Evolutionary conservation across 2,797 vertebrate genomes (phyloP).

Genomic region (Tapirus indicus): DNA sequence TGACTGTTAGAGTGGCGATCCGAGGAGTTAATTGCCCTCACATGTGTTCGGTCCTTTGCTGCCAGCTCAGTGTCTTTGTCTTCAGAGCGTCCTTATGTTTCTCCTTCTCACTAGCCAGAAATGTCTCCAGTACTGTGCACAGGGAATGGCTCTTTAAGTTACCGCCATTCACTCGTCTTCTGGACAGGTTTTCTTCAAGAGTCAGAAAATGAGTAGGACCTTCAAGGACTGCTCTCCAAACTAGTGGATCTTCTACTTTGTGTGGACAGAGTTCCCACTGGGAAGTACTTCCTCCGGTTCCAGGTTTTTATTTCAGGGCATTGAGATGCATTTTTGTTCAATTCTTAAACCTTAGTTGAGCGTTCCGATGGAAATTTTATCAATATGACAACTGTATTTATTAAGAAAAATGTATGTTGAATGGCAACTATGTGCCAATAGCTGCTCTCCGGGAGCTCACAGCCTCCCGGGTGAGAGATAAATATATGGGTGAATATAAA

Average conservation of each 20-base stretch:
- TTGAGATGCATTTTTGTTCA: not conserved
- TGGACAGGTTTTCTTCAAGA: slow-evolving; percentile 27
- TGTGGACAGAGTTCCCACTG: not conserved
- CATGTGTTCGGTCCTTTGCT: not conserved
- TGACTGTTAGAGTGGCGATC: not conserved
- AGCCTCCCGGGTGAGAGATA: not conserved
- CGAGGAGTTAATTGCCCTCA: not conserved
- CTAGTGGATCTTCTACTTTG: not conserved
- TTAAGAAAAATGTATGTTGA: slow-evolving; percentile 38
- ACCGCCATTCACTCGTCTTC: not conserved
- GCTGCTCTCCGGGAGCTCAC: not conserved
- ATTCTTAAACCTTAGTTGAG: not conserved
- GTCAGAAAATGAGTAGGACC: not conserved
- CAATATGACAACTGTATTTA: not conserved
- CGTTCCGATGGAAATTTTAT: not conserved
- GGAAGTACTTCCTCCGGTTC: not conserved
- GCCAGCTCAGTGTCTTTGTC: not conserved
- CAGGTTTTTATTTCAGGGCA: not conserved
- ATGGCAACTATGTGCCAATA: not conserved
- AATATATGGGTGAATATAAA: not conserved
- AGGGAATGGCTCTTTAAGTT: slow-evolving; percentile 55
- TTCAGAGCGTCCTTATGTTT: slow-evolving; percentile 48
- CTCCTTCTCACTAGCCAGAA: slow-evolving; percentile 14
- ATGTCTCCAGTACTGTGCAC: slow-evolving; percentile 27
- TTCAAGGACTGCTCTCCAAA: not conserved